These are phyloP conservation scores for Sceloporus undulatus DNA, from an alignment of 2,113 vertebrate genomes.

Conservation along the genomic window DNA sequence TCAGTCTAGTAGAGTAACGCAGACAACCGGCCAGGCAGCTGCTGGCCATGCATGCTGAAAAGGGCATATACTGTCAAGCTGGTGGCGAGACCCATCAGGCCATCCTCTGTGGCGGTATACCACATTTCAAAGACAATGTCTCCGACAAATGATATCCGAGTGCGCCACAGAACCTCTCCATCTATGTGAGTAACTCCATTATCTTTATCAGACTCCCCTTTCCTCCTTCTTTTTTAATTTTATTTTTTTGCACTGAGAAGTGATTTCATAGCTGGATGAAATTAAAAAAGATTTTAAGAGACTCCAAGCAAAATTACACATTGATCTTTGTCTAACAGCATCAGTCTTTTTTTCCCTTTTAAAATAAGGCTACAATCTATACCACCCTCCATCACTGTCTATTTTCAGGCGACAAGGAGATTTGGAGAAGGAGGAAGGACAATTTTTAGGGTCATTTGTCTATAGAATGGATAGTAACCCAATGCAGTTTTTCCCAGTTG, in stretches of 20 bases:
- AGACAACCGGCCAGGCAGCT: conserved; percentile 52
- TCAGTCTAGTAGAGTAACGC: too few species aligned
- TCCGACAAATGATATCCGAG: conserved; percentile 42
- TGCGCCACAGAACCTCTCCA: conserved; percentile 41
- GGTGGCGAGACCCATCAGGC: conserved; percentile 46
- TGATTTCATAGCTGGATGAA: neutral
- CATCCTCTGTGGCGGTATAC: conserved; percentile 57
- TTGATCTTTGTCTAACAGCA: neutral
- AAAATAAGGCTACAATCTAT: neutral
- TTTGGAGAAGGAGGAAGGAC: conserved; percentile 24
- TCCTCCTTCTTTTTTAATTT: conserved; percentile 31
- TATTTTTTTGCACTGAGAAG: conserved; percentile 25
- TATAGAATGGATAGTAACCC: neutral
- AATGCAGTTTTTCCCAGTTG: conserved; percentile 27
- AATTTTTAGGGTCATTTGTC: conserved; percentile 2
- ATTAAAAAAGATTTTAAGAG: neutral
- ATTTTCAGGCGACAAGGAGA: conserved; percentile 21
- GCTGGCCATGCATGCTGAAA: conserved; percentile 53
- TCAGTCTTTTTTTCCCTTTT: too few species aligned
- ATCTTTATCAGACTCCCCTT: conserved; percentile 8
- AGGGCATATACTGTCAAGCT: conserved; percentile 55
- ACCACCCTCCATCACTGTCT: neutral
- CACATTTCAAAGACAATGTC: conserved; percentile 49
- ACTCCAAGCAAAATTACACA: neutral
- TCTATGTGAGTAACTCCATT: conserved; percentile 54